A percentile compares a stretch with the other conserved stretches of the same genome.
phyloP scores from a whole-genome alignment of 92 coral and sea anemone genomes.

The Anthopleura xanthogrammica region DNA sequence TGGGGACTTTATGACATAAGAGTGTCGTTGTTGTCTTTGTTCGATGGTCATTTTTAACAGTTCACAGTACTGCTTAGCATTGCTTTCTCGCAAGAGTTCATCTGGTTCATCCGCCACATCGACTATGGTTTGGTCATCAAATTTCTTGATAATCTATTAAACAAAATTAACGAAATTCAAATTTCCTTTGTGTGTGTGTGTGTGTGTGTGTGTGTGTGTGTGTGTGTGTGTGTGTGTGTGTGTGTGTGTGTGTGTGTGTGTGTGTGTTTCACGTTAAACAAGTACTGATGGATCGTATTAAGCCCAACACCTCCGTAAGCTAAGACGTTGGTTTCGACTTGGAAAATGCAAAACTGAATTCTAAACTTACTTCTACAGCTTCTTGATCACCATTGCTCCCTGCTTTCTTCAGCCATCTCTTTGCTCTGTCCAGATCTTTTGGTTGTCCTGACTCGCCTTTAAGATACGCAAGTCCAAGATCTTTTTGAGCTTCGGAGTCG shows the following conservation, averaged over 20 bases:
- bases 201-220: no score
- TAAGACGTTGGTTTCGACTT: neutral
- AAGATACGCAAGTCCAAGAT: constrained; percentile 50
- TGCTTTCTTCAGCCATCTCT: constrained; percentile 60
- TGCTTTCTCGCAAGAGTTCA: neutral
- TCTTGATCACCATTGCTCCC: constrained; percentile 34
- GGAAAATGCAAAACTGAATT: neutral
- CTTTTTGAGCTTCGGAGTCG: constrained; percentile 49
- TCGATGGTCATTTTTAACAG: neutral
- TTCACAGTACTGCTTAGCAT: constrained; percentile 4
- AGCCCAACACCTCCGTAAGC: no score
- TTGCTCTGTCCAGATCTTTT: constrained; percentile 40
- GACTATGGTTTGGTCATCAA: constrained; percentile 9
- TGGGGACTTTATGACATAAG: constrained; percentile 47
- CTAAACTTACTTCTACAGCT: constrained; percentile 37
- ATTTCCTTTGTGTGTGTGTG: no score
- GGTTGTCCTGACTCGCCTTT: constrained; percentile 39
- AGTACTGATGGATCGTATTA: no score
- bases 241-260: no score
- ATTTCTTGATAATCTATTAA: constrained; percentile 15
- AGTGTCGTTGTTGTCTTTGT: constrained; percentile 38
- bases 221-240: no score
- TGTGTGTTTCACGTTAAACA: no score
- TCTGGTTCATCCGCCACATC: constrained; percentile 5
- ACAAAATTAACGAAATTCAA: neutral